Evolutionary conservation across 2,113 vertebrate genomes (phyloP).

Genomic region (human): DNA sequence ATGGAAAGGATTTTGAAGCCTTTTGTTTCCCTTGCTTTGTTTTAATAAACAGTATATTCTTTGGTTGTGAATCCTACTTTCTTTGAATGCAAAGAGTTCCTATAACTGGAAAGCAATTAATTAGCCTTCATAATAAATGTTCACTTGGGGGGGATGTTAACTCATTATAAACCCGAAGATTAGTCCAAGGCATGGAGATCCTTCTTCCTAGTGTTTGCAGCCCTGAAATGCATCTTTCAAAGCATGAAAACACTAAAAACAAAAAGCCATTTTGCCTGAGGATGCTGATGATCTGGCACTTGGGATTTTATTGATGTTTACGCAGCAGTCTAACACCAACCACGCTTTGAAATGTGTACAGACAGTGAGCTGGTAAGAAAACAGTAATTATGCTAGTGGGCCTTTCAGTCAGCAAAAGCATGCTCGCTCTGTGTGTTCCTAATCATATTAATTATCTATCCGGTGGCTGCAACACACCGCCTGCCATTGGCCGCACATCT

Average conservation of each 20-base stretch:
- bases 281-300: constrained; percentile 84
- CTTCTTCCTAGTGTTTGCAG: constrained; percentile 75
- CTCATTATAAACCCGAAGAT: constrained; percentile 83
- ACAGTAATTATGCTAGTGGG: constrained; percentile 87
- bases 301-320: constrained; percentile 87
- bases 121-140: constrained; percentile 86
- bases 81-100: constrained; percentile 83
- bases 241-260: constrained; percentile 64
- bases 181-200: constrained; percentile 76
- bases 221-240: constrained; percentile 75
- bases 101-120: constrained; percentile 87
- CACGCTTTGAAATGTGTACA: constrained; percentile 86
- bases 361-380: constrained; percentile 86
- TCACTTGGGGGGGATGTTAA: constrained; percentile 85
- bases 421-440: constrained; percentile 83
- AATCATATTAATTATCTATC: constrained; percentile 87
- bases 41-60: constrained; percentile 85
- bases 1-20: constrained; percentile 66
- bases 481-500: constrained; percentile 79
- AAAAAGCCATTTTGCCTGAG: constrained; percentile 79
- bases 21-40: constrained; percentile 74
- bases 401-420: constrained; percentile 83
- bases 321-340: constrained; percentile 84
- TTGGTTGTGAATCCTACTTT: constrained; percentile 82
- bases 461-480: constrained; percentile 78